A percentile compares a stretch with the other conserved stretches of the same genome.
Evolutionary conservation across 2,888 invertebrate species (phyloP).

Genomic region (Nyleta sp.): DNA sequence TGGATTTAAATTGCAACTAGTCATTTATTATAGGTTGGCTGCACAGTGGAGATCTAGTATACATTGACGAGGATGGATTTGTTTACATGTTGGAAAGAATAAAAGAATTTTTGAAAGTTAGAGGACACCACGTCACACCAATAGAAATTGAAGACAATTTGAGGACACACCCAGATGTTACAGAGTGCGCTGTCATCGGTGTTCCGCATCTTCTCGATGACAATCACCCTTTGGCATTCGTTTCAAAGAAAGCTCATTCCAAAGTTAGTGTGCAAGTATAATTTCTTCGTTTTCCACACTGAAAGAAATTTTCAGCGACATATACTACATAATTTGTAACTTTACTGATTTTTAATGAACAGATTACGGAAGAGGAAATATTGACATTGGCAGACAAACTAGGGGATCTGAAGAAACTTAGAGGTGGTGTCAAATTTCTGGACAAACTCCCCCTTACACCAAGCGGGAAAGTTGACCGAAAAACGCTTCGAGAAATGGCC

Average conservation of each 20-base stretch:
- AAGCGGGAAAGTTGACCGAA: constrained; percentile 72
- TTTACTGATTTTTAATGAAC: too few species aligned
- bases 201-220: constrained; percentile 71
- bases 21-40: constrained; percentile 68
- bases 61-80: constrained; percentile 72
- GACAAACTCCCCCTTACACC: constrained; percentile 71
- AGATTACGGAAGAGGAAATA: constrained; percentile 75
- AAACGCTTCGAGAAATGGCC: constrained; percentile 69
- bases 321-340: too few species aligned
- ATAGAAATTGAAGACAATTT: constrained; percentile 74
- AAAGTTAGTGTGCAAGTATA: constrained; percentile 65
- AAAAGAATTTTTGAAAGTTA: constrained; percentile 77
- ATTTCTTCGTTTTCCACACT: not conserved
- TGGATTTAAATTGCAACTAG: too few species aligned
- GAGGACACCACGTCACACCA: constrained; percentile 75
- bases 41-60: constrained; percentile 74
- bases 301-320: too few species aligned
- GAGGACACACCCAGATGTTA: constrained; percentile 71
- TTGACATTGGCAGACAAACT: constrained; percentile 68
- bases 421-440: constrained; percentile 75
- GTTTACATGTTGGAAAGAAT: constrained; percentile 72
- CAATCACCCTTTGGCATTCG: constrained; percentile 76
- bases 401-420: constrained; percentile 70
- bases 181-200: constrained; percentile 75
- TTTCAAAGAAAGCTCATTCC: constrained; percentile 63